A percentile compares a stretch with the other conserved stretches of the same genome.
Conservation (phyloP, 2,113 vertebrate species). For the Hystrix cristata region DNA sequence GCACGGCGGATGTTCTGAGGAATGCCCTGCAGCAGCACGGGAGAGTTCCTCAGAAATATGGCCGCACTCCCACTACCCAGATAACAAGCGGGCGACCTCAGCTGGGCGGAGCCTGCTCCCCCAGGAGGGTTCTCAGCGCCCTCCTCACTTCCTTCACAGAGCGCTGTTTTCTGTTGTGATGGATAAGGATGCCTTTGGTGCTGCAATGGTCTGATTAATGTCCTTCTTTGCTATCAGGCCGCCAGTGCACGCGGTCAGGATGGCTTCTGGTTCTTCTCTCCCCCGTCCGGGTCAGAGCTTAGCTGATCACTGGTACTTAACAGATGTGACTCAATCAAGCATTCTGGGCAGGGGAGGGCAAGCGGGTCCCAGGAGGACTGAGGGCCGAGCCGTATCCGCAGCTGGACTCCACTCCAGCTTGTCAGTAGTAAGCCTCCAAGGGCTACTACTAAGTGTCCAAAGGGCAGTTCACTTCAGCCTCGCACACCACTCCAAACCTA, state of each 20-base stretch:
- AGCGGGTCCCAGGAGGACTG: background rate
- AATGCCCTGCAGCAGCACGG: background rate
- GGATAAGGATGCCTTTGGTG: background rate
- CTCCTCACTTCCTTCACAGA: background rate
- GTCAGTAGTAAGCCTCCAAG: background rate
- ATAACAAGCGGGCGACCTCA: too few species aligned
- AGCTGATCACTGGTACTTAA: background rate
- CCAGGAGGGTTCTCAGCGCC: background rate
- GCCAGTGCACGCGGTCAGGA: background rate
- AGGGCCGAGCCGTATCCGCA: background rate
- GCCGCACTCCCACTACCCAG: background rate
- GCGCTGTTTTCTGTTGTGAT: background rate
- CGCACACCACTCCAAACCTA: background rate
- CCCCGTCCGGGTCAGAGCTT: background rate
- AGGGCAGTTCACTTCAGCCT: background rate
- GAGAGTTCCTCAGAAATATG: background rate
- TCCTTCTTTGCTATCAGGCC: background rate
- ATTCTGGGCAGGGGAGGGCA: background rate
- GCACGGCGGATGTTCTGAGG: background rate
- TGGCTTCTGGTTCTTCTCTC: constrained; percentile 24
- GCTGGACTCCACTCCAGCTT: background rate
- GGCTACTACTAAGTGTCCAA: background rate
- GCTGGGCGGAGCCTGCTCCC: background rate
- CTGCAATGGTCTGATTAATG: background rate
- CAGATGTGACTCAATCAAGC: background rate